Conservation (phyloP, 2,797 vertebrate genomes). For the Phylloscopus collybita region DNA sequence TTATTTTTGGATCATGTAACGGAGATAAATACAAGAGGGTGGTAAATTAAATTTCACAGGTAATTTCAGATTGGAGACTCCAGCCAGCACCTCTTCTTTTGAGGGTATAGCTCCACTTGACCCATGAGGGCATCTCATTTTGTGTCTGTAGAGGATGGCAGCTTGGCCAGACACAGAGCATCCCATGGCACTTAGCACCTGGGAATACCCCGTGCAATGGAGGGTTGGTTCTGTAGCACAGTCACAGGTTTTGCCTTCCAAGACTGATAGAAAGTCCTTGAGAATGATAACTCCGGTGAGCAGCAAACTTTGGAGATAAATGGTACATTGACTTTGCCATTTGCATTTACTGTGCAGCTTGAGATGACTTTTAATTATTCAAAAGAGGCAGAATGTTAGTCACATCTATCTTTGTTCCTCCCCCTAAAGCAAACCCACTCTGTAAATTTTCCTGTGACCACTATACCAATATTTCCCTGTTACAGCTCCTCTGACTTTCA, state of each 20-base stretch:
- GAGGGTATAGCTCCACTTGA: background rate
- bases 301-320: conserved; percentile 31
- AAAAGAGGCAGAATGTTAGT: conserved; percentile 12
- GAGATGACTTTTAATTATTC: conserved; percentile 52
- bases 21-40: background rate
- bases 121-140: background rate
- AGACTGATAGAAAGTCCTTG: background rate
- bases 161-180: background rate
- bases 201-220: background rate
- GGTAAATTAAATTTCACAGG: conserved; percentile 8
- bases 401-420: conserved; percentile 22
- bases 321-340: conserved; percentile 30
- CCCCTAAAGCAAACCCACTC: conserved; percentile 10
- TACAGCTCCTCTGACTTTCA: background rate
- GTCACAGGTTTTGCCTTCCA: background rate
- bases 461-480: background rate
- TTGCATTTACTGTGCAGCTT: conserved; percentile 35
- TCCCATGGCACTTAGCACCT: background rate
- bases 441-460: conserved; percentile 3
- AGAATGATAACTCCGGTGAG: background rate
- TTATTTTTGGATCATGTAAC: background rate
- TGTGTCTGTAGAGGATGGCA: background rate
- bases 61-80: background rate
- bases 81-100: background rate
- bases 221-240: background rate